A percentile compares a stretch with the other conserved stretches of the same genome.
phyloP scores from a whole-genome alignment of 2,113 vertebrate genomes.

The Hiodon tergisus region DNA sequence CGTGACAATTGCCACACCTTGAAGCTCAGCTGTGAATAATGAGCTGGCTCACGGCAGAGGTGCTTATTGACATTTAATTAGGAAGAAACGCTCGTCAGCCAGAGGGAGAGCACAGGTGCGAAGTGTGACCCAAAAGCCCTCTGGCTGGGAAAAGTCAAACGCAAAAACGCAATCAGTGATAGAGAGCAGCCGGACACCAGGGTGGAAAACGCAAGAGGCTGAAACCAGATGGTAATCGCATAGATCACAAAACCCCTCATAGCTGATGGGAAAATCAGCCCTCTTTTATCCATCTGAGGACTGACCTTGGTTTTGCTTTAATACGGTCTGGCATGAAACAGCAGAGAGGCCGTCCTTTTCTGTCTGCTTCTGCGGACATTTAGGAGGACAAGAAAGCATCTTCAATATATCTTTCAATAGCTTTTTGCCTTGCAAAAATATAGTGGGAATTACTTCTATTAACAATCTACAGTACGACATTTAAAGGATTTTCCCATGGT shows the following conservation, averaged over 20 bases:
- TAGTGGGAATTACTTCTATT: too few relatives aligned
- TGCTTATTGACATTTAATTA: too few relatives aligned
- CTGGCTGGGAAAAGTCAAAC: neutral
- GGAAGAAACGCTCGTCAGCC: too few relatives aligned
- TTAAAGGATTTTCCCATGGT: constrained; percentile 45
- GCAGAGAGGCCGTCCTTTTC: neutral
- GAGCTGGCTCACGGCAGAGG: too few relatives aligned
- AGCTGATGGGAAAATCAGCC: neutral
- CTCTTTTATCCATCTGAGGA: neutral
- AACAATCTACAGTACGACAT: constrained; percentile 20
- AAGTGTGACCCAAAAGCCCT: neutral
- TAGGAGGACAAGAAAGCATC: too few relatives aligned
- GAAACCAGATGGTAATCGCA: neutral
- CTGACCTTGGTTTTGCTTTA: neutral
- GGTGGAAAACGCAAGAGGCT: neutral
- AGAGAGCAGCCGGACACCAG: neutral
- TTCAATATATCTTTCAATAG: too few relatives aligned
- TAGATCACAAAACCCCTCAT: neutral
- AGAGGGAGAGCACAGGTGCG: neutral
- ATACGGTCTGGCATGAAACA: too few relatives aligned
- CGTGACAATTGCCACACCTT: too few relatives aligned
- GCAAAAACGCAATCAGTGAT: neutral
- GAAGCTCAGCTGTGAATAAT: too few relatives aligned
- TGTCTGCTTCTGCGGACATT: neutral
- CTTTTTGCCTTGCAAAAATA: too few relatives aligned